Base-by-base conservation (phyloP, 2,888 invertebrate genomes). In the Onchidella celtica region DNA sequence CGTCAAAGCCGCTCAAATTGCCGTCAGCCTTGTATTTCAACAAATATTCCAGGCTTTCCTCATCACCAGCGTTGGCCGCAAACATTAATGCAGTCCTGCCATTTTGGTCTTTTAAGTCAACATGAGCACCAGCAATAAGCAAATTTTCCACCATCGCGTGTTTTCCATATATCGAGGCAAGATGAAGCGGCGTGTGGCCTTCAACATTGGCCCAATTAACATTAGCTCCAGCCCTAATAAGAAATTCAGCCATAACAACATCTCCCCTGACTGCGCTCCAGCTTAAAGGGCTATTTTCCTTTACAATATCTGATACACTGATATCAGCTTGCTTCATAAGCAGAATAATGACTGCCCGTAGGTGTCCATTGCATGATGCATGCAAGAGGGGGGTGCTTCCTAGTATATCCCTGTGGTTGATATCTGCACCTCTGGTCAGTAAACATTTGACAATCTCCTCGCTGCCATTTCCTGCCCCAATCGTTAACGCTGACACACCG, bases 171-270 rank as follows among this genome's bases (percentile, higher is more conserved):
- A 55, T 11, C 29, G 29, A 14, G 21, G 70, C 70, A 32, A 21
- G 11, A 70, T 70, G 70, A 3, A 70, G 21, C 29, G 59, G 59
- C 14, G n/a, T 73, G 3, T 9, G 14, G 34, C 70, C 70, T 55
- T 27, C 47, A 29, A 3, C 55, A 14, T 27, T 29, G 4, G 34
- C 55, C 1, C 17, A 21, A 24, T 70, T 55, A 11, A 55, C 29
- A 47, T 55, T 29, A n/a, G 70, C 70, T 55, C 34, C 57, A 55
- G 70, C 70, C 29, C 55, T 47, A 55, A 70, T 2, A 55, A 70
- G 70, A 3, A 47, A 27, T 57, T 47, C 55, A 32, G 57, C 24
- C 21, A 55, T 70, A 29, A 32, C 1, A 9, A 4, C 2, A 24
- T 70, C 55, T 1, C 70, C 70, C 14, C 29, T 11, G 2, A 29